Evolutionary conservation across 2,113 vertebrate species (phyloP).

Genomic region (Phylloscopus whistleri): DNA sequence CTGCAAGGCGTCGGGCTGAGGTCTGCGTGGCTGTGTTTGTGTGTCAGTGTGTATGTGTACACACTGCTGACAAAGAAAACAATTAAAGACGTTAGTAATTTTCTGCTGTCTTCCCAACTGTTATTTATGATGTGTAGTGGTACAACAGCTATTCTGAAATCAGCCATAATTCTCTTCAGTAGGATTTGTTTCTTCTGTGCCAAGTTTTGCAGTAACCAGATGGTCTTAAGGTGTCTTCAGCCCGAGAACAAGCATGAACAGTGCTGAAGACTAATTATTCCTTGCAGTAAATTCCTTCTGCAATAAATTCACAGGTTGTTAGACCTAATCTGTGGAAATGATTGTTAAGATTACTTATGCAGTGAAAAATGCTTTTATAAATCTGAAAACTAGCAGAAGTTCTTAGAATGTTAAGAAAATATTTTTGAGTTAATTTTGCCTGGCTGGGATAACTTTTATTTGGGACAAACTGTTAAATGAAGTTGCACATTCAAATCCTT

Average conservation of each 20-base stretch:
- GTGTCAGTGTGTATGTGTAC: background rate
- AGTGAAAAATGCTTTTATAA: constrained; percentile 39
- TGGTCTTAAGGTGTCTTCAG: constrained; percentile 69
- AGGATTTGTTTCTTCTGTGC: constrained; percentile 12
- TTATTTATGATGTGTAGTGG: constrained; percentile 51
- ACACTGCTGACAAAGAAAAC: constrained; percentile 15
- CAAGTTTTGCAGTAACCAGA: constrained; percentile 46
- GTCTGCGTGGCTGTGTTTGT: background rate
- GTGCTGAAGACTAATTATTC: constrained; percentile 66
- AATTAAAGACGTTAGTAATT: constrained; percentile 58
- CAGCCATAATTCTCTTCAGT: constrained; percentile 31
- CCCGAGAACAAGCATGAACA: constrained; percentile 51
- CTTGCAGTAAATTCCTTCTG: constrained; percentile 69
- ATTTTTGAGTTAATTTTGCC: background rate
- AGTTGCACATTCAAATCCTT: background rate
- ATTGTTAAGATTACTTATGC: constrained; percentile 32
- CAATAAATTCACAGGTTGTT: constrained; percentile 67
- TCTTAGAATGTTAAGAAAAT: background rate
- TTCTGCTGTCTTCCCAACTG: constrained; percentile 69
- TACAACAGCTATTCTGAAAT: constrained; percentile 55
- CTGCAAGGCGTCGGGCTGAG: background rate
- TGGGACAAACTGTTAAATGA: background rate
- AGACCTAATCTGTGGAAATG: constrained; percentile 49
- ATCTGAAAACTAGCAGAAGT: constrained; percentile 13
- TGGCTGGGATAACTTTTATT: background rate